These are phyloP conservation scores for Leptura quadrifasciata DNA, from an alignment of 2,888 invertebrate species.

Conservation along the genomic window DNA sequence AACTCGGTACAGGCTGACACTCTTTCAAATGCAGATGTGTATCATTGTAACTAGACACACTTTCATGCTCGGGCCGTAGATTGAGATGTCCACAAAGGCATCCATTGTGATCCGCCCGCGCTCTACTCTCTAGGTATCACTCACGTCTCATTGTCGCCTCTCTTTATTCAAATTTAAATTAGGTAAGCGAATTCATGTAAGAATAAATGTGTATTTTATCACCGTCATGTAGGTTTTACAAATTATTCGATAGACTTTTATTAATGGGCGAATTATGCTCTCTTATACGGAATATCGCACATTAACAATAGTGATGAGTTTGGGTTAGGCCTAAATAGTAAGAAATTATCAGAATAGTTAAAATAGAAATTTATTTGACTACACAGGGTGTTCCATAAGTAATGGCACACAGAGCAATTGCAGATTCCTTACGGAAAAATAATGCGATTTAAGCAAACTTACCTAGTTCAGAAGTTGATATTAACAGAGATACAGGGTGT, in stretches of 20 bases:
- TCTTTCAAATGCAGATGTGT: constrained; percentile 72
- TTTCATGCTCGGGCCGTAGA: constrained; percentile 49
- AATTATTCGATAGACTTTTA: constrained; percentile 25
- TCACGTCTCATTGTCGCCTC: constrained; percentile 57
- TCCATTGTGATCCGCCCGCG: constrained; percentile 55
- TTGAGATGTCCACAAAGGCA: constrained; percentile 64
- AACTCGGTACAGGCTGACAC: constrained; percentile 68
- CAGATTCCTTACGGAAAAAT: no score
- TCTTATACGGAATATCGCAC: not conserved
- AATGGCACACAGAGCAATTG: no score
- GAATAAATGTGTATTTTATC: constrained; percentile 19
- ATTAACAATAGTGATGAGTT: not conserved
- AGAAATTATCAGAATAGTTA: not conserved
- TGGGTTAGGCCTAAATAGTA: not conserved
- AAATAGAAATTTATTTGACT: no score
- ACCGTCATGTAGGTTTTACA: constrained; percentile 16
- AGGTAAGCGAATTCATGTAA: constrained; percentile 56
- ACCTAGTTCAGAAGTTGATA: no score
- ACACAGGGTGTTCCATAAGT: no score
- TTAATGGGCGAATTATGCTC: constrained; percentile 8
- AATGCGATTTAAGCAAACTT: no score
- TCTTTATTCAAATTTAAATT: constrained; percentile 62
- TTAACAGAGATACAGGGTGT: no score
- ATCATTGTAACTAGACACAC: constrained; percentile 69
- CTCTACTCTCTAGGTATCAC: constrained; percentile 44